Base-by-base conservation (phyloP, 2,113 vertebrate species). In the Petromus typicus region DNA sequence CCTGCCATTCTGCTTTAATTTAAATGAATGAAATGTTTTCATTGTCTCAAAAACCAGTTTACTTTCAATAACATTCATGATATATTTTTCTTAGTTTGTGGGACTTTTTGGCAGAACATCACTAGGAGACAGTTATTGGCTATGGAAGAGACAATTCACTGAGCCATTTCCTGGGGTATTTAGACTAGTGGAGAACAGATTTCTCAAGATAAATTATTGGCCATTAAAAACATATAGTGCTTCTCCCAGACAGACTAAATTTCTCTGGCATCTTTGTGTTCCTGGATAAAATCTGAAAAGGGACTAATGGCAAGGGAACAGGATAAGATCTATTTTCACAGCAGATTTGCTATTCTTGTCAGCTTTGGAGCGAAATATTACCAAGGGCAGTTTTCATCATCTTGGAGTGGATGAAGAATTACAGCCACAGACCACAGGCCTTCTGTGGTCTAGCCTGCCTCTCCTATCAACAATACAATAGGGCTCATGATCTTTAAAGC, bases 21-120 rank as follows among this genome's bases (percentile, higher is more conserved):
- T 98, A 96, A 96, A 91, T 93, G 94, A 96, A 96, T 95, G 97
- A 97, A 97, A 97, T 86, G 45, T 98, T 98, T 97, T 97, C 89
- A 94, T 97, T 97, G 90, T 97, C 96, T 98, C 90, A 97, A 95
- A 97, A 71, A 9, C 37, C 75, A 64, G 96, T 97, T 97, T 91
- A 94, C 96, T 97, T 96, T 93, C 96, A 98, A 54, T 98, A 97
- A 96, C 54, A 92, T 86, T 96, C 73, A 96, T 9, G 45, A 71
- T 54, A 37, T 89, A 95, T 75, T 97, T 97, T 98, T 98, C 95
- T 97, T 97, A 91, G 90, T 97, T 79, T 86, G 57, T 92, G 63
- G 59, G 54, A 51, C 84, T 92, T 93, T 94, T 89, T 84, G 63
- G 76, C 97, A 94, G 91, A 89, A n/a, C 56, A 92, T 95, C 45